Evolutionary conservation across 92 coral and sea anemone genomes (phyloP), one percentile per base, ranked within the genome.

Genomic region (Nematostella vectensis): DNA sequence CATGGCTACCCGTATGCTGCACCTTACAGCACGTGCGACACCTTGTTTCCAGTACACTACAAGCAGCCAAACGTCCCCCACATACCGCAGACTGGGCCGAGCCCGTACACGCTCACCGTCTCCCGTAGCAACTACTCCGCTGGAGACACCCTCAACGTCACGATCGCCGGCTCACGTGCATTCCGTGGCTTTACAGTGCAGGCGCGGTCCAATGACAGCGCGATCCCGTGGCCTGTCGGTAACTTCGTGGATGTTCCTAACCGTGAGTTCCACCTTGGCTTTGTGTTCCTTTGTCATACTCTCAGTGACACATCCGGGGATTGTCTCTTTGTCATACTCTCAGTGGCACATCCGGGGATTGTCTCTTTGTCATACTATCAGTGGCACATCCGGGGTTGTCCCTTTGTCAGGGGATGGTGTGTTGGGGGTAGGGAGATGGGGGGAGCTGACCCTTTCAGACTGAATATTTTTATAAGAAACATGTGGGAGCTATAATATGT

Each of bases 151-250:
- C 76, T 73, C 36, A 73, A 38, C 22, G 81, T 79, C 20, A 79
- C 47, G 18, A 62, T 79, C 24, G 29, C 39, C 16, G 69, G 80
- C 37, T 13, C 68, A 47, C 21, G 33, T 27, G 37, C 30, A 21
- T 79, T 79, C 15, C 66, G 50, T 18, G 86, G 86, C 23, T 73
- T 72, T 27, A 55, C 73, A 11, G 57, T 79, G 13, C 81, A 73
- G 45, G 86, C 81, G 8, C 30, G 74, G 25, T 58, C 59, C 2
- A 51, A 23, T 10, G 45, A 76, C 44, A 61, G 69, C 30, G 42
- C 54, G 15, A 30, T 62, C 17, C 48, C 70, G 13, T 71, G 63
- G 78, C 86, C 86, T 0, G 71, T 79, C 11, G 86, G 86, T 31
- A 47, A 19, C 15, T 79, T 79, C 30, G 26, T 25, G n/a, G n/a